phyloP scores from a whole-genome alignment of 2,113 vertebrate species.

The Pagrus major region DNA sequence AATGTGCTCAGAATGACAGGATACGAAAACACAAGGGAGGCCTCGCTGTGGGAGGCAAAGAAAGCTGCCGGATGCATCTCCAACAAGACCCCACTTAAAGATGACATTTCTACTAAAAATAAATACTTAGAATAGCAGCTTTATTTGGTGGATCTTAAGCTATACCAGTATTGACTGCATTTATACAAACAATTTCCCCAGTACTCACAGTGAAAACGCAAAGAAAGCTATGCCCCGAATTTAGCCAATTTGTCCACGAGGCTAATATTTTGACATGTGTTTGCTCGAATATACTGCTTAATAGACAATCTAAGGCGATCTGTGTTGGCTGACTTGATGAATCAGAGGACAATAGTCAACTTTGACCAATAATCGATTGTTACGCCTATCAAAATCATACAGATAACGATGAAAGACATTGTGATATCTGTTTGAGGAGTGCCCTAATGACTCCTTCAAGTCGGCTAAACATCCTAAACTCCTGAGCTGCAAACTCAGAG shows the following conservation, averaged over 20 bases:
- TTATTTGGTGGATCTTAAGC: background rate
- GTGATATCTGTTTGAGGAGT: background rate
- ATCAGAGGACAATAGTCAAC: background rate
- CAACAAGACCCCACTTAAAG: background rate
- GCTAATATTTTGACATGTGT: too few relatives aligned
- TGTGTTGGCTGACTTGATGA: background rate
- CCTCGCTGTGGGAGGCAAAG: slow-evolving; percentile 12
- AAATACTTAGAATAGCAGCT: slow-evolving; percentile 1
- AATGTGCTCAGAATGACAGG: background rate
- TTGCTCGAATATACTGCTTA: background rate
- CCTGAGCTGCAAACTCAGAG: background rate
- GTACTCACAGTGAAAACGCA: background rate
- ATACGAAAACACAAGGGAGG: background rate
- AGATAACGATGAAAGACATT: background rate
- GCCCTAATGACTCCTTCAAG: background rate
- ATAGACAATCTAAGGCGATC: background rate
- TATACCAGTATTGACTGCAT: background rate
- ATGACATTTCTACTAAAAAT: slow-evolving; percentile 15
- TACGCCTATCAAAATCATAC: background rate
- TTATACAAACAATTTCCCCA: background rate
- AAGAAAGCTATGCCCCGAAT: too few relatives aligned
- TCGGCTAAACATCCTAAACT: background rate
- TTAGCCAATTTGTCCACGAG: too few relatives aligned
- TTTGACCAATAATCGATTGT: background rate
- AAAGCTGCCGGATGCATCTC: slow-evolving; percentile 19